Conservation (phyloP, 2,888 invertebrate species). For the Halictus quadricinctus region DNA sequence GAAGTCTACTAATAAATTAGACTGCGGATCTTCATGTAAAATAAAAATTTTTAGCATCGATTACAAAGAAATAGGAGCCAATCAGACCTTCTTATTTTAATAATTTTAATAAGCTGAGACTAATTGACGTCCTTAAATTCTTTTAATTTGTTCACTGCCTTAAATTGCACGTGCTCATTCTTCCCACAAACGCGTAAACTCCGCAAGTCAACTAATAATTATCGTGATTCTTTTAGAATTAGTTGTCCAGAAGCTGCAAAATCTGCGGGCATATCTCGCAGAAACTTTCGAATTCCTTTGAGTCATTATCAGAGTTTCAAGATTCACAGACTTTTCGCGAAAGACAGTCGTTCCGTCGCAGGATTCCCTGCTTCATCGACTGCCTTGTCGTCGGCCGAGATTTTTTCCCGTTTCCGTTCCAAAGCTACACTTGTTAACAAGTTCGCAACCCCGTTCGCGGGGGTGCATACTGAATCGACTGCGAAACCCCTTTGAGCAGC, state of each 20-base stretch:
- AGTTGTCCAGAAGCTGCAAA: neutral
- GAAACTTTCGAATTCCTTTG: neutral
- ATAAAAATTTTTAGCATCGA: too few species aligned
- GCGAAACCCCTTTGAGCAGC: constrained; percentile 40
- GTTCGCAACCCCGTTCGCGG: constrained; percentile 35
- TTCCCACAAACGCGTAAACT: neutral
- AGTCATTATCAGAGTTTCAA: too few species aligned
- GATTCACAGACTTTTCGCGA: neutral
- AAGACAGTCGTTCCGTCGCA: neutral
- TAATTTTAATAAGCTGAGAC: too few species aligned
- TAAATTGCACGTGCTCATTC: too few species aligned
- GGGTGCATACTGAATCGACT: constrained; percentile 53
- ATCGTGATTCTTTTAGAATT: too few species aligned
- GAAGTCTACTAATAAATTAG: too few species aligned
- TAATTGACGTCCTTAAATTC: too few species aligned
- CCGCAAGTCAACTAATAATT: neutral
- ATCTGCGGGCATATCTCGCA: neutral
- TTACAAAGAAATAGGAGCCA: too few species aligned
- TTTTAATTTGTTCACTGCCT: too few species aligned
- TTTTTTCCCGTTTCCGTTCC: constrained; percentile 37
- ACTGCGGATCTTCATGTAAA: too few species aligned
- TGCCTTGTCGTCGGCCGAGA: neutral
- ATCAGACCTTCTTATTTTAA: too few species aligned
- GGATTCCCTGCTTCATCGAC: constrained; percentile 18
- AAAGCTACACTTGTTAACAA: constrained; percentile 54